Percentiles rank a stretch among this genome's conserved stretches.
Evolutionary conservation across 2,113 vertebrate genomes (phyloP).

Genomic region (Hyperopisus bebe): DNA sequence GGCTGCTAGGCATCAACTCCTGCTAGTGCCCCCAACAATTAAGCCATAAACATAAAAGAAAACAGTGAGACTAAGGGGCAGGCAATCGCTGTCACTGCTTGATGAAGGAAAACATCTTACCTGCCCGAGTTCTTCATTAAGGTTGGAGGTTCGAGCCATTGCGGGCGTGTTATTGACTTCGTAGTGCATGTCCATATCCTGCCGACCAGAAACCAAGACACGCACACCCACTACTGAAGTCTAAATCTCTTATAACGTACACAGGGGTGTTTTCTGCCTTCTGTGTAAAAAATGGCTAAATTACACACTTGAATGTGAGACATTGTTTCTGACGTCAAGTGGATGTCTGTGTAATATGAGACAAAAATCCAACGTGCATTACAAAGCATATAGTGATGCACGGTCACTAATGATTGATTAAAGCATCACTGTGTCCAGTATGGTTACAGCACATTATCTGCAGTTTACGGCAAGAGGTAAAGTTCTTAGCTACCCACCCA

Average conservation of each 20-base stretch:
- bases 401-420: neutral
- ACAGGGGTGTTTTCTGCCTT: neutral
- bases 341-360: neutral
- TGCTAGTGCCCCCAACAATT: neutral
- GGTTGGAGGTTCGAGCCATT: constrained; percentile 93
- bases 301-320: neutral
- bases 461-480: neutral
- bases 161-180: constrained; percentile 88
- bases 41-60: neutral
- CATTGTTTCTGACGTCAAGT: neutral
- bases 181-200: constrained; percentile 96
- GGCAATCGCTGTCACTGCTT: neutral
- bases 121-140: constrained; percentile 97
- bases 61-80: neutral
- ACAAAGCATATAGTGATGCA: neutral
- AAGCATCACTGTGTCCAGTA: neutral
- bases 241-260: neutral
- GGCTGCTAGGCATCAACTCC: neutral
- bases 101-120: constrained; percentile 46
- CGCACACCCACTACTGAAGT: neutral
- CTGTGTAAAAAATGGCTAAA: neutral
- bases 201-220: constrained; percentile 19
- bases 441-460: neutral
- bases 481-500: neutral
- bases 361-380: neutral